phyloP scores from a whole-genome alignment of 2,888 invertebrate species.

The Prenolepis imparis region DNA sequence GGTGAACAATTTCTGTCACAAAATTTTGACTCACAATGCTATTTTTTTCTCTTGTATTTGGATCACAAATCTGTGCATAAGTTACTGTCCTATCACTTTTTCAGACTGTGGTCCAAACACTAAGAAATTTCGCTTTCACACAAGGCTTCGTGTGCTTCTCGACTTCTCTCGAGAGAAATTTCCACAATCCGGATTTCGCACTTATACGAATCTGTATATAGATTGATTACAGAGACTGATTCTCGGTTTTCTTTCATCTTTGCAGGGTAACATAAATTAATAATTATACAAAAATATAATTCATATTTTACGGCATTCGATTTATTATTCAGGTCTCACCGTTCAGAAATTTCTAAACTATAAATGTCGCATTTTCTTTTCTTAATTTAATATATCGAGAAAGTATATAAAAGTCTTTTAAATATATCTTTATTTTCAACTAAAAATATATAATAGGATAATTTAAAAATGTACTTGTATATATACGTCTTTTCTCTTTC shows the following conservation, averaged over 20 bases:
- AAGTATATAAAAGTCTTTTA: not conserved
- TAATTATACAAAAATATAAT: conserved; percentile 22
- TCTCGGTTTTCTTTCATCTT: conserved; percentile 56
- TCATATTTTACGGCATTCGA: conserved; percentile 24
- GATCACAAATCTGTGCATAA: conserved; percentile 55
- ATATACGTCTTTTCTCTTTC: not conserved
- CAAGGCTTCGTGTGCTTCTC: conserved; percentile 30
- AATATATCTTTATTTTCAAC: not conserved
- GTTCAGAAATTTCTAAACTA: conserved; percentile 29
- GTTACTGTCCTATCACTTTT: conserved; percentile 59
- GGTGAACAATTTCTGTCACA: conserved; percentile 15
- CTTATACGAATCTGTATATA: conserved; percentile 62
- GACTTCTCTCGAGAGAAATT: conserved; percentile 29
- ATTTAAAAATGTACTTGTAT: not conserved
- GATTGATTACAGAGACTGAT: conserved; percentile 63
- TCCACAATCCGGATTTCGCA: conserved; percentile 56
- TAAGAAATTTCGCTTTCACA: not conserved
- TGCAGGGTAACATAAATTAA: conserved; percentile 28
- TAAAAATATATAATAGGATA: not conserved
- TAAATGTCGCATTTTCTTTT: not conserved
- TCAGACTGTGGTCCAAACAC: conserved; percentile 61
- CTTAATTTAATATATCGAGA: not conserved
- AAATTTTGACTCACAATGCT: conserved; percentile 11
- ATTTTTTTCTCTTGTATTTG: conserved; percentile 14
- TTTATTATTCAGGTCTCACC: conserved; percentile 25